phyloP scores from a whole-genome alignment of 2,797 vertebrate species.

The Notamacropus eugenii region DNA sequence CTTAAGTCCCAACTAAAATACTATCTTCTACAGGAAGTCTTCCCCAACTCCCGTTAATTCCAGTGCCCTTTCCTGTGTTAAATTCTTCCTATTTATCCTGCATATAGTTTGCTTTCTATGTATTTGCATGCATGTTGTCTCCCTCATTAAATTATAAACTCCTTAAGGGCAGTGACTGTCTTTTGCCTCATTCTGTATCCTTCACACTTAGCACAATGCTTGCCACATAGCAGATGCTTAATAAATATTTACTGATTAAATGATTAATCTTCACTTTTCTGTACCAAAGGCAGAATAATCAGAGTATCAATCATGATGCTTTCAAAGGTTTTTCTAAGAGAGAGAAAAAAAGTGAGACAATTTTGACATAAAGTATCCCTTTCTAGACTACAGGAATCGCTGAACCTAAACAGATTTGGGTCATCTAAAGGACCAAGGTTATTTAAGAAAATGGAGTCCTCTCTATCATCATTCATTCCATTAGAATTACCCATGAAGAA shows the following conservation, averaged over 20 bases:
- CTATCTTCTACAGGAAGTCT: neutral
- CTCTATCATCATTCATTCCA: neutral
- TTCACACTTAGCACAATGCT: neutral
- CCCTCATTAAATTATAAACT: neutral
- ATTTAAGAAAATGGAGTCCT: neutral
- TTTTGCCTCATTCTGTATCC: neutral
- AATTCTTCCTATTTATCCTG: neutral
- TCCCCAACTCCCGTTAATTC: neutral
- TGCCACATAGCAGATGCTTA: neutral
- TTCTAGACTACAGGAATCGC: neutral
- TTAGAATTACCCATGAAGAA: neutral
- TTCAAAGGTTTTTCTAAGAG: conserved; percentile 4
- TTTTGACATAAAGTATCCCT: conserved; percentile 7
- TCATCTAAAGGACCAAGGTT: neutral
- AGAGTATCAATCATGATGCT: conserved; percentile 32
- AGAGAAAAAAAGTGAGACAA: neutral
- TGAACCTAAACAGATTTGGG: neutral
- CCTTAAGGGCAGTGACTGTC: neutral
- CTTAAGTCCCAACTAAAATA: neutral
- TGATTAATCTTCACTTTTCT: conserved; percentile 52
- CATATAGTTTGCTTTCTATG: neutral
- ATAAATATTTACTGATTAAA: neutral
- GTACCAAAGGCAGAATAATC: conserved; percentile 48
- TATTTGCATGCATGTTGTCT: neutral
- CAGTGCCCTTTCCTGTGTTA: neutral